phyloP scores from a whole-genome alignment of 2,113 vertebrate species.

The Pagrus major region DNA sequence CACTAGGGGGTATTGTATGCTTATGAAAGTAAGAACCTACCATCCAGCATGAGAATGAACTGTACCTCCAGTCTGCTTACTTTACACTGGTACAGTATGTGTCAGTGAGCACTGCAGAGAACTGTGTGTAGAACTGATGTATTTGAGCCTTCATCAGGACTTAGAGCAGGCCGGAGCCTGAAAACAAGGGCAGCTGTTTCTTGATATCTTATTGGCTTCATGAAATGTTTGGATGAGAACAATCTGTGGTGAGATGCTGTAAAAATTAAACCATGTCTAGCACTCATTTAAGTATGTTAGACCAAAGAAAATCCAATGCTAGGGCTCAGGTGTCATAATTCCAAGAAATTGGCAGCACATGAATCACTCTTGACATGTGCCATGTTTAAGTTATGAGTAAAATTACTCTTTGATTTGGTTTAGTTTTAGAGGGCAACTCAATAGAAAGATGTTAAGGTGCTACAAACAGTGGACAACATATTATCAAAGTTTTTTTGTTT shows the following conservation, averaged over 20 bases:
- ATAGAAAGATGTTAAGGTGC: no score
- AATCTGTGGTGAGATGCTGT: no score
- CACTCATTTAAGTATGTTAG: background rate
- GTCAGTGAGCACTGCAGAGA: background rate
- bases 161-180: background rate
- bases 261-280: no score
- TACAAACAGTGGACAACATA: no score
- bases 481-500: no score
- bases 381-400: background rate
- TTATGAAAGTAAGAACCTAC: background rate
- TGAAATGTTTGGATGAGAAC: no score
- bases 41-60: background rate
- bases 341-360: background rate
- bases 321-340: background rate
- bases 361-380: background rate
- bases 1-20: constrained; percentile 70
- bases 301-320: background rate
- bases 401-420: background rate
- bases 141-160: background rate
- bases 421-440: background rate
- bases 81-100: background rate
- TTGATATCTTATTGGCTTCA: no score
- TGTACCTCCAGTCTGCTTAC: background rate
- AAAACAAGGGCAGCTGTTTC: background rate
- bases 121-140: background rate